Evolutionary conservation across 2,888 invertebrate species (phyloP).

Genomic region (Plemyria rubiginata): DNA sequence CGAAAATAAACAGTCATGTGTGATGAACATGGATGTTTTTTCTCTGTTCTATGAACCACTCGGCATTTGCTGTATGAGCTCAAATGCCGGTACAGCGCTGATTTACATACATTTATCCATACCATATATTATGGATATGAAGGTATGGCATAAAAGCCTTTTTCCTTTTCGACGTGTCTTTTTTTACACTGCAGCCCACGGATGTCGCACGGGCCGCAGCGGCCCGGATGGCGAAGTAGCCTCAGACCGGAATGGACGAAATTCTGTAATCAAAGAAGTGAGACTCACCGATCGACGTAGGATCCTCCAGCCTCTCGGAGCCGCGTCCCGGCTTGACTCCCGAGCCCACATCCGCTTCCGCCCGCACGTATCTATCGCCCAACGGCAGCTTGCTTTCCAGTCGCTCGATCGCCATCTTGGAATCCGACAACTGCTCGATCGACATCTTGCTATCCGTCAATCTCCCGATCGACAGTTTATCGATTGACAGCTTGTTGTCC

Average conservation of each 20-base stretch:
- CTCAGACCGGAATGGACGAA: neutral
- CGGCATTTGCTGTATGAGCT: too few relatives aligned
- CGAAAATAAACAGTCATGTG: too few relatives aligned
- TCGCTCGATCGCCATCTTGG: constrained; percentile 33
- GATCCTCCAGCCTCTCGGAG: constrained; percentile 67
- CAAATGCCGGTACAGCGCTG: too few relatives aligned
- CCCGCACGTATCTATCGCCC: constrained; percentile 63
- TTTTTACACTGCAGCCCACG: too few relatives aligned
- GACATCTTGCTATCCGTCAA: constrained; percentile 36
- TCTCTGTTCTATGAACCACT: too few relatives aligned
- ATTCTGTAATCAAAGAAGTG: neutral
- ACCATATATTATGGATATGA: too few relatives aligned
- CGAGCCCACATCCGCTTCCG: constrained; percentile 77
- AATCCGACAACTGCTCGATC: constrained; percentile 49
- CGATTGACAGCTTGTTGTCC: constrained; percentile 42
- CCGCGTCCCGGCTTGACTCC: constrained; percentile 65
- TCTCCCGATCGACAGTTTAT: constrained; percentile 43
- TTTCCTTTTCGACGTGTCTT: too few relatives aligned
- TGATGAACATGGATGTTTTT: too few relatives aligned
- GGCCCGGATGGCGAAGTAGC: too few relatives aligned
- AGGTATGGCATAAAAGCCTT: too few relatives aligned
- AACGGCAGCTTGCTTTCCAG: constrained; percentile 38
- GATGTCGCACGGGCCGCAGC: too few relatives aligned
- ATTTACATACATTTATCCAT: too few relatives aligned
- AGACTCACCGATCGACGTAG: constrained; percentile 66